Evolutionary conservation across 2,797 vertebrate genomes (phyloP).

Genomic region (Centroberyx gerrardi): DNA sequence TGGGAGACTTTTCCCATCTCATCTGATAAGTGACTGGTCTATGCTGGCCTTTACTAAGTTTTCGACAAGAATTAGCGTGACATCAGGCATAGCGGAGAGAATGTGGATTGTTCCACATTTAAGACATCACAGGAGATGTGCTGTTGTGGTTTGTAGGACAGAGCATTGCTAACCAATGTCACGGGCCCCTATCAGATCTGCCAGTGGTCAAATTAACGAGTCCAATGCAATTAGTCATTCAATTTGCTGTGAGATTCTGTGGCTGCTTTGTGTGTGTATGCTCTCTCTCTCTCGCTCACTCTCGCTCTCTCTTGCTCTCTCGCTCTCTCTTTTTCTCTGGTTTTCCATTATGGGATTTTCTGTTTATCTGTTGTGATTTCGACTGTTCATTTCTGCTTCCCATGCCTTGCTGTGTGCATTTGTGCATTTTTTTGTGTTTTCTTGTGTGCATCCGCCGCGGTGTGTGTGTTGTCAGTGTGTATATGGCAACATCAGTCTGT

Average conservation of each 20-base stretch:
- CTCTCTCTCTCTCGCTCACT: conserved; percentile 3
- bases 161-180: conserved; percentile 74
- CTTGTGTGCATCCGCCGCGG: conserved; percentile 65
- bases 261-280: conserved; percentile 24
- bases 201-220: conserved; percentile 75
- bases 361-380: conserved; percentile 78
- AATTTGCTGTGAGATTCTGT: conserved; percentile 67
- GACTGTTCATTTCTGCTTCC: conserved; percentile 80
- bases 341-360: conserved; percentile 72
- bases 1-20: conserved; percentile 6
- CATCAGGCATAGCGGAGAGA: conserved; percentile 58
- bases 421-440: conserved; percentile 64
- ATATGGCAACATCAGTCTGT: conserved; percentile 61
- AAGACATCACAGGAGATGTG: conserved; percentile 58
- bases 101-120: conserved; percentile 69
- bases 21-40: conserved; percentile 38
- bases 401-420: conserved; percentile 74
- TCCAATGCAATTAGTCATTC: conserved; percentile 80
- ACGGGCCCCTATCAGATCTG: conserved; percentile 71
- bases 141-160: conserved; percentile 63
- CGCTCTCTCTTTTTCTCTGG: conserved; percentile 18
- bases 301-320: neutral
- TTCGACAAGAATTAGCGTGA: conserved; percentile 45
- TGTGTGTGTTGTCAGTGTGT: conserved; percentile 67
- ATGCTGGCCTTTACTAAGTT: conserved; percentile 16